Conservation (phyloP, 2,113 vertebrate genomes). For the Reinhardtius hippoglossoides region DNA sequence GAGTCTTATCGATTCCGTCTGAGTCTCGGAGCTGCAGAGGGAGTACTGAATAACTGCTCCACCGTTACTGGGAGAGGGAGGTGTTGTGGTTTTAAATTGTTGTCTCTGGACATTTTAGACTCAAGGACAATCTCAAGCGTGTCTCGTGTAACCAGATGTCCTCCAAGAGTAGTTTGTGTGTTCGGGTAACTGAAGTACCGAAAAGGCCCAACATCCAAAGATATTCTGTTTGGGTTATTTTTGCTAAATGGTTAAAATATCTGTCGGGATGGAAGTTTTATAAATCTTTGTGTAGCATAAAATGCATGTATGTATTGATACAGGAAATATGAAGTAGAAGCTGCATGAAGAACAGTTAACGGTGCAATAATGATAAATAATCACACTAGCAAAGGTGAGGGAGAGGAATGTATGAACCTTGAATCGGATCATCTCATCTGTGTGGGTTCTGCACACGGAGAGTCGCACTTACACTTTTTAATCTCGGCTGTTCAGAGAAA, state of each 20-base stretch:
- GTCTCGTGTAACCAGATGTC: background rate
- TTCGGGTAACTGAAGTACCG: no score
- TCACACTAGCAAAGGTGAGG: no score
- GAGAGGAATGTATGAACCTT: background rate
- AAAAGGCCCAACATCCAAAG: no score
- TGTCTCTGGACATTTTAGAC: background rate
- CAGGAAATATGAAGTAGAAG: no score
- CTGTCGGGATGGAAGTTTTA: no score
- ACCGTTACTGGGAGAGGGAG: background rate
- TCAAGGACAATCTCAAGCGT: background rate
- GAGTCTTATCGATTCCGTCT: conserved; percentile 56
- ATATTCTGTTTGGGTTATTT: no score
- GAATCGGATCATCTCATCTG: background rate
- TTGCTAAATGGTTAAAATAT: no score
- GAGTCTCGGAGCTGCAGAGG: conserved; percentile 29
- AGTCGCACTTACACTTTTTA: background rate
- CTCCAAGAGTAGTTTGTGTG: background rate
- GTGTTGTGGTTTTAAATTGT: conserved; percentile 3
- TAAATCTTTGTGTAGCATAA: no score
- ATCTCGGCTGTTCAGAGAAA: no score
- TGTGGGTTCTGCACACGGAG: background rate
- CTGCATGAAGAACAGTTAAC: no score
- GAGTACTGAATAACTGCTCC: conserved; percentile 3
- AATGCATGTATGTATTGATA: no score
- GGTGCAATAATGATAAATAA: no score